Conservation (phyloP, 1,140 invertebrate genomes). For the Drosophila subpulchrella region DNA sequence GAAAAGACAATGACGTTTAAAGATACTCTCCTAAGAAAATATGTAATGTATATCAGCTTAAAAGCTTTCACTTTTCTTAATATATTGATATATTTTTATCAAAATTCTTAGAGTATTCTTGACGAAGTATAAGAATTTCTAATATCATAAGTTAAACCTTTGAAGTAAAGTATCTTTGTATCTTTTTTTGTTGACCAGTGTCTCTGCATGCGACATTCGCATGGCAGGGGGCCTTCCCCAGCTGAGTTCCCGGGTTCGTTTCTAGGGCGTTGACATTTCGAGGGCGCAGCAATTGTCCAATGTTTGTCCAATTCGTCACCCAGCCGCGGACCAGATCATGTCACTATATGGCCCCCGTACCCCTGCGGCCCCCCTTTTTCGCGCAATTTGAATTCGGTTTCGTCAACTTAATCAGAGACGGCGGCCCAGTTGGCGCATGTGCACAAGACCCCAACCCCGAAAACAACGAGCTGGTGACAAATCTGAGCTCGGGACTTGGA, state of each 20-base stretch:
- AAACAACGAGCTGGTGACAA: constrained; percentile 76
- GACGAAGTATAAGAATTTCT: no score
- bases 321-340: constrained; percentile 49
- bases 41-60: no score
- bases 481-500: constrained; percentile 51
- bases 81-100: no score
- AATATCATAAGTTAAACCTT: no score
- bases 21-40: no score
- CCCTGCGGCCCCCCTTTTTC: background rate
- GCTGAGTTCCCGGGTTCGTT: constrained; percentile 18
- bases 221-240: constrained; percentile 27
- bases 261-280: constrained; percentile 79
- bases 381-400: constrained; percentile 65
- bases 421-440: constrained; percentile 66
- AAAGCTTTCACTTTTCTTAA: no score
- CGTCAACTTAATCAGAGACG: constrained; percentile 77
- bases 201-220: constrained; percentile 26
- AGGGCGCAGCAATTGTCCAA: constrained; percentile 70
- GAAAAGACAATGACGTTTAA: no score
- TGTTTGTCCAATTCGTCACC: constrained; percentile 65
- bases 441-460: constrained; percentile 42
- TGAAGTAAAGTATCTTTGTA: background rate
- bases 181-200: constrained; percentile 13
- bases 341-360: constrained; percentile 10
- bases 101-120: no score